phyloP scores from a whole-genome alignment of 2,888 invertebrate genomes.

The Volucella zonaria region DNA sequence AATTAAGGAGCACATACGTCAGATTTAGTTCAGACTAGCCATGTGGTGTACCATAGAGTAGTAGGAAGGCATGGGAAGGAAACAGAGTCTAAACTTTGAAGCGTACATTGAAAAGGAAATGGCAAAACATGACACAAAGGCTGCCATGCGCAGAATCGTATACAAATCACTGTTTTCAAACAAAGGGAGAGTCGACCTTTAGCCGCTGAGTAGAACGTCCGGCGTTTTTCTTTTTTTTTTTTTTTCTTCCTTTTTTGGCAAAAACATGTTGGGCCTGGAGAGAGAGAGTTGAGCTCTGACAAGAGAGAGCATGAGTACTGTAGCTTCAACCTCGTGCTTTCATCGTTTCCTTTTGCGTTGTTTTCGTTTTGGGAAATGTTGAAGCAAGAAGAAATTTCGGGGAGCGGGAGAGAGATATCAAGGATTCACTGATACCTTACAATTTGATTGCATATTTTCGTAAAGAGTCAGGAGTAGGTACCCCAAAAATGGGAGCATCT shows the following conservation, averaged over 20 bases:
- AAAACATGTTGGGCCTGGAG: slow-evolving; percentile 6
- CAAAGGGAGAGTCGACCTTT: slow-evolving; percentile 72
- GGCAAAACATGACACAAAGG: slow-evolving; percentile 49
- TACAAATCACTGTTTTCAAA: slow-evolving; percentile 39
- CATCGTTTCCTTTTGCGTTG: slow-evolving; percentile 27
- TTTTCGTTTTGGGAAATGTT: background rate
- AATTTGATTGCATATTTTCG: slow-evolving; percentile 60
- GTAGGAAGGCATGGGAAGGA: slow-evolving; percentile 9
- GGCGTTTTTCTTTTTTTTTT: too few relatives aligned
- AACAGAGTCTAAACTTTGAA: slow-evolving; percentile 13
- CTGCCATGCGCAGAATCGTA: slow-evolving; percentile 60
- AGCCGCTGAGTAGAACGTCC: slow-evolving; percentile 41
- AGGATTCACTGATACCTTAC: slow-evolving; percentile 54
- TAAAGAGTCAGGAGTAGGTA: slow-evolving; percentile 23
- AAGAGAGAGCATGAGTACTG: slow-evolving; percentile 9
- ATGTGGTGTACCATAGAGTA: slow-evolving; percentile 13
- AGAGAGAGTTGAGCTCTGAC: slow-evolving; percentile 8
- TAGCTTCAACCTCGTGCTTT: slow-evolving; percentile 45
- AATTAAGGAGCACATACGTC: slow-evolving; percentile 1
- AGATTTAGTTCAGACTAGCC: background rate
- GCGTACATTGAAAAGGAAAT: slow-evolving; percentile 35
- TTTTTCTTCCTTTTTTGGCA: background rate
- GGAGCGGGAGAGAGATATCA: slow-evolving; percentile 22
- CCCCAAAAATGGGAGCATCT: slow-evolving; percentile 39
- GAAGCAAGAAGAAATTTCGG: background rate